Conservation (phyloP, 2,888 invertebrate genomes). For the Dugesia japonica region DNA sequence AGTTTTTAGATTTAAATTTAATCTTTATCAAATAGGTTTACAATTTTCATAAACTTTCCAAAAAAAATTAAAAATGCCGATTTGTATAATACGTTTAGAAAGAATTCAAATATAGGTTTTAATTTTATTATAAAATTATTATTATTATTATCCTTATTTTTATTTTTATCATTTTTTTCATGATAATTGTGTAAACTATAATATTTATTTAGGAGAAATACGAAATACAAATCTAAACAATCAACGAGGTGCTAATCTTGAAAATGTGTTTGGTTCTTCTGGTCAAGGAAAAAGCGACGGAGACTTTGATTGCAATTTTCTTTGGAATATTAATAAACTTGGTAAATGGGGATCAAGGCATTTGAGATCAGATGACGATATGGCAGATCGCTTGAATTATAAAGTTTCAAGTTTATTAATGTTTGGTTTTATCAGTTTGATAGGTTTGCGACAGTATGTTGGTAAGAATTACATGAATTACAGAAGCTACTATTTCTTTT, state of each 20-base stretch:
- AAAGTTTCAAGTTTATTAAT: background rate
- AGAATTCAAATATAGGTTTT: no score
- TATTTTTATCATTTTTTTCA: no score
- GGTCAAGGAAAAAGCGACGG: background rate
- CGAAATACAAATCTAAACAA: background rate
- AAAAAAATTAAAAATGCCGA: no score
- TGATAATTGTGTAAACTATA: no score
- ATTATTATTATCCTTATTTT: no score
- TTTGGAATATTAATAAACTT: background rate
- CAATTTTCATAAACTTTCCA: no score
- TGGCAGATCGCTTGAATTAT: background rate
- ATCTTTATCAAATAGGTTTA: no score
- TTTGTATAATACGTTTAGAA: no score
- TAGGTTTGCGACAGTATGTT: background rate
- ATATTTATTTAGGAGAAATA: background rate
- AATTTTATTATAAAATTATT: no score
- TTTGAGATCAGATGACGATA: background rate
- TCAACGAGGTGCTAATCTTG: background rate
- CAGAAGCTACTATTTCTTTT: background rate
- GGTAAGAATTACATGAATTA: no score
- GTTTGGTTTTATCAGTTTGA: slow-evolving; percentile 2
- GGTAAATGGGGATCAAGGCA: background rate
- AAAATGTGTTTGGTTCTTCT: background rate
- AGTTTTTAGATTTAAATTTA: no score
- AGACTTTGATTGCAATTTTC: background rate